Base-by-base conservation (phyloP, 30 jellyfish, hydroid and myxozoan genomes). In the Turritopsis dohrnii region DNA sequence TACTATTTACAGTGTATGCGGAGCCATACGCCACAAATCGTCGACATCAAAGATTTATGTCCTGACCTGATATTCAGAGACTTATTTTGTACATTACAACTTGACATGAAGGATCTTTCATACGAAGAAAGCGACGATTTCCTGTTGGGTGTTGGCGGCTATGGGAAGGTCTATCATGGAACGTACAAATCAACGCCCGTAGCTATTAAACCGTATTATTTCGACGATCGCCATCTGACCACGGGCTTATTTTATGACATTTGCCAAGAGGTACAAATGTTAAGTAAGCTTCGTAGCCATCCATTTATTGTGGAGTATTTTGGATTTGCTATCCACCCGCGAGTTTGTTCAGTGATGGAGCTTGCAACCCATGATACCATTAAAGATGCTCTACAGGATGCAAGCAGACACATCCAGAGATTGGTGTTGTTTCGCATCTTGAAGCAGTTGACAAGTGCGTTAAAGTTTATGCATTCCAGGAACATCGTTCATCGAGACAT, bases 61-160 rank as follows among this genome's bases (percentile, higher is more conserved):
- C 99, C 99, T 29, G 99, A 94, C 23, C 82, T 94, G 30, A 71
- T 86, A 66, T 94, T 94, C 80, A 83, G 81, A 85, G 99, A 94
- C 65, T 54, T 92, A 69, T 88, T 83, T 0, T 17, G 86, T 21
- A 69, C 85, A 0, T 23, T 94, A 82, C 88, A 65, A 76, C 22
- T 94, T 74, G 71, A 69, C 8, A 16, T 82, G 23, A 18, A 54
- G n/a, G 90, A 89, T 29, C 54, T 94, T 81, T 24, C 54, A 18
- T 88, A 71, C 54, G 25, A 30, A 19, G 89, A 84, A 26, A 53
- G 77, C 0, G 97, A 85, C 1, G 93, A 82, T 65, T 52, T 76
- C 74, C 27, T 84, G 76, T 86, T 93, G 8, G 99, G 99, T 53
- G 79, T 73, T 29, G 99, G 99, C 0, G 89, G 71, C 21, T 94